A percentile compares a stretch with the other conserved stretches of the same genome.
phyloP scores from a whole-genome alignment of 1,140 invertebrate species.

The Macrosteles quadrilineatus region DNA sequence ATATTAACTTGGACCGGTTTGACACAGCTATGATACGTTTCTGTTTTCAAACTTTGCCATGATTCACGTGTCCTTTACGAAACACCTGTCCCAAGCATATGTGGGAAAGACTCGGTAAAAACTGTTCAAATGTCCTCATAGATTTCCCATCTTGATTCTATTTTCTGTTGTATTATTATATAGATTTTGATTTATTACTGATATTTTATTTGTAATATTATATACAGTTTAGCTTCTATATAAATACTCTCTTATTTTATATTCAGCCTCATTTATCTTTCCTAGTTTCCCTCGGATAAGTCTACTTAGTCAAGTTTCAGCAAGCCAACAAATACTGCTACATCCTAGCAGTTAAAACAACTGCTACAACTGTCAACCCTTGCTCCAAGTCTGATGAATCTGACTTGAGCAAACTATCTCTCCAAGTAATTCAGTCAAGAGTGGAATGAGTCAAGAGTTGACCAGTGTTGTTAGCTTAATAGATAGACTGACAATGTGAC shows the following conservation, averaged over 20 bases:
- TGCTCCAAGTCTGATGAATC: no score
- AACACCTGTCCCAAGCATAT: background rate
- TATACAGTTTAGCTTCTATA: slow-evolving; percentile 11
- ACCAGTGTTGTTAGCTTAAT: no score
- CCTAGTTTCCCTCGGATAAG: background rate
- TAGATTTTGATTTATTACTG: slow-evolving; percentile 9
- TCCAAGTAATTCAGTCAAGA: no score
- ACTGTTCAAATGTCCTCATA: background rate
- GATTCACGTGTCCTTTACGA: background rate
- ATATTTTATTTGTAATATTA: slow-evolving; percentile 12
- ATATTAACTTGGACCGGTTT: background rate
- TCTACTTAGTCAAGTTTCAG: no score
- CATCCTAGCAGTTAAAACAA: no score
- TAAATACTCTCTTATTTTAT: slow-evolving; percentile 9
- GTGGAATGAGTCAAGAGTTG: no score
- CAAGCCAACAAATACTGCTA: no score
- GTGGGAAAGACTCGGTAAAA: background rate
- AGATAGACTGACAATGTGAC: no score
- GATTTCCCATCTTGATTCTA: background rate
- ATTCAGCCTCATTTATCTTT: background rate
- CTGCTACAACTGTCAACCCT: no score
- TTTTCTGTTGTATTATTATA: slow-evolving; percentile 17
- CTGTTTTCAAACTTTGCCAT: background rate
- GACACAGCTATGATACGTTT: background rate
- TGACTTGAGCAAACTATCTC: no score